Conservation (phyloP, 2,888 invertebrate species). For the Aradus depressus region DNA sequence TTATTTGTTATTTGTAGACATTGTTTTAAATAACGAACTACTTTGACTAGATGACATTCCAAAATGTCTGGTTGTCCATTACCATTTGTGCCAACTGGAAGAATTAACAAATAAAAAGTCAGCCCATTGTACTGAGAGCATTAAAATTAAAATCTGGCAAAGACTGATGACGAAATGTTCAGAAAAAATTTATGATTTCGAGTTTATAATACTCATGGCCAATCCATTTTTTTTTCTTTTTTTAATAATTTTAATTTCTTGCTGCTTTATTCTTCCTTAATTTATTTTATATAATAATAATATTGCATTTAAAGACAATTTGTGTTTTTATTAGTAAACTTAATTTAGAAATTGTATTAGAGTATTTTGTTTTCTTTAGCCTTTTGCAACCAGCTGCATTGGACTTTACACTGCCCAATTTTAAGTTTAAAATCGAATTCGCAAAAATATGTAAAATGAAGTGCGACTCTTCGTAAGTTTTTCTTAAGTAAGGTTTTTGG, state of each 20-base stretch:
- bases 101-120: conserved; percentile 5
- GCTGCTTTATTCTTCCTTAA: conserved; percentile 1
- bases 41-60: too few relatives aligned
- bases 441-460: not conserved
- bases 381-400: conserved; percentile 22
- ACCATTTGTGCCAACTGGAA: conserved; percentile 23
- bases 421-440: not conserved
- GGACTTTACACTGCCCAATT: conserved; percentile 22
- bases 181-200: not conserved
- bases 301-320: conserved; percentile 2
- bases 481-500: conserved; percentile 16
- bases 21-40: too few relatives aligned
- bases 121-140: conserved; percentile 18
- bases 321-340: not conserved
- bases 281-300: conserved; percentile 1
- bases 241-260: not conserved
- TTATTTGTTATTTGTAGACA: too few relatives aligned
- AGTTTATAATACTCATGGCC: not conserved
- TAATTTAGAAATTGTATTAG: not conserved
- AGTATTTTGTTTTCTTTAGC: conserved; percentile 14
- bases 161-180: conserved; percentile 18
- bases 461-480: conserved; percentile 3
- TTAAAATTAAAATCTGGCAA: conserved; percentile 21
- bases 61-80: conserved; percentile 15
- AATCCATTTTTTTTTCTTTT: not conserved